These are phyloP conservation scores for Hassar affinis DNA, from an alignment of 2,113 vertebrate species.

Conservation along the genomic window DNA sequence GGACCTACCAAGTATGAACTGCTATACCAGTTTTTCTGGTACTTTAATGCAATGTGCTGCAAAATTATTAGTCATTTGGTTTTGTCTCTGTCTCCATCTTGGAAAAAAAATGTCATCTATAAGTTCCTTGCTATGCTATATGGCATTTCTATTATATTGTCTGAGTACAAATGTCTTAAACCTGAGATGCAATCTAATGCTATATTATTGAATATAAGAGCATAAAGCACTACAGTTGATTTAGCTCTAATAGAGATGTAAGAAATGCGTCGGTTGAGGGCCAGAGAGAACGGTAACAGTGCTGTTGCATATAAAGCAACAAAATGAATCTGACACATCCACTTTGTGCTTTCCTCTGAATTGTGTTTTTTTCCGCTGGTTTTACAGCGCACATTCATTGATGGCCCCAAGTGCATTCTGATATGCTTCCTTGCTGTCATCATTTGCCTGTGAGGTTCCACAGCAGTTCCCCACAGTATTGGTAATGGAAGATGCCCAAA, in stretches of 20 bases:
- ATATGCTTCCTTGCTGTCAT: slow-evolving; percentile 40
- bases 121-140: not conserved
- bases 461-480: slow-evolving; percentile 37
- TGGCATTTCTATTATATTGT: not conserved
- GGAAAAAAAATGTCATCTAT: not conserved
- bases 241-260: slow-evolving; percentile 5
- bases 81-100: not conserved
- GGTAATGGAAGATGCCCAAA: slow-evolving; percentile 51
- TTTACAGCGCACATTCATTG: slow-evolving; percentile 17
- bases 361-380: slow-evolving; percentile 26
- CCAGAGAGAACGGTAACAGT: slow-evolving; percentile 7
- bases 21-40: no score
- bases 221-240: slow-evolving; percentile 2
- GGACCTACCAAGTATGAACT: not conserved
- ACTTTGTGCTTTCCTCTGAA: slow-evolving; percentile 40
- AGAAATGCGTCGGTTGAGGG: not conserved
- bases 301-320: slow-evolving; percentile 8
- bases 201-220: slow-evolving; percentile 4
- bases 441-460: slow-evolving; percentile 45
- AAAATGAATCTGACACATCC: slow-evolving; percentile 37
- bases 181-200: not conserved
- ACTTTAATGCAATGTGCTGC: not conserved
- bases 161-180: not conserved
- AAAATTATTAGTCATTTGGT: not conserved
- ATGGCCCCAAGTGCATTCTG: slow-evolving; percentile 39